phyloP scores from a whole-genome alignment of 64 coral and sea anemone species.

The Orbicella faveolata region DNA sequence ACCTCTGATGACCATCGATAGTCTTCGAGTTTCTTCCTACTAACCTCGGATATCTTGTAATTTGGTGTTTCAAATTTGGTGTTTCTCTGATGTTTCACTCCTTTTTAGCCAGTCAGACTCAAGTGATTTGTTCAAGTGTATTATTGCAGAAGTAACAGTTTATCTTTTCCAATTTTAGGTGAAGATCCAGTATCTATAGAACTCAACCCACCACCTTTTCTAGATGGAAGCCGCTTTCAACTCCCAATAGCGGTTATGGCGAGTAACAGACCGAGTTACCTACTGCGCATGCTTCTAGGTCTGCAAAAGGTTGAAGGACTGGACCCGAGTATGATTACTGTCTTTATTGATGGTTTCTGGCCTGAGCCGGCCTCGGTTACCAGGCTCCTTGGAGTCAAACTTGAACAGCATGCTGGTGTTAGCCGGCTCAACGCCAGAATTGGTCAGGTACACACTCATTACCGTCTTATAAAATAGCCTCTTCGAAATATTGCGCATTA shows the following conservation, averaged over 20 bases:
- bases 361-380: slow-evolving; percentile 60
- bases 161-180: slow-evolving; percentile 2
- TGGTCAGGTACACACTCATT: slow-evolving; percentile 49
- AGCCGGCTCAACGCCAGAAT: slow-evolving; percentile 71
- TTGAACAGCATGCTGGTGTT: slow-evolving; percentile 62
- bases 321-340: slow-evolving; percentile 37
- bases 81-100: too few species aligned
- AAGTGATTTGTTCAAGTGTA: too few species aligned
- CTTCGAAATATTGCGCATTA: too few species aligned
- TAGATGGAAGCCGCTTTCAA: slow-evolving; percentile 34
- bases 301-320: slow-evolving; percentile 46
- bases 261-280: slow-evolving; percentile 53
- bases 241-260: slow-evolving; percentile 59
- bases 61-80: too few species aligned
- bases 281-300: slow-evolving; percentile 51
- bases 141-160: background rate
- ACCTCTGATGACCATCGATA: too few species aligned
- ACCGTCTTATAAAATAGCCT: background rate
- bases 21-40: too few species aligned
- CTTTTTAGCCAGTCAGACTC: too few species aligned
- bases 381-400: slow-evolving; percentile 59
- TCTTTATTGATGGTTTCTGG: slow-evolving; percentile 57
- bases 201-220: slow-evolving; percentile 37
- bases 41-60: too few species aligned
- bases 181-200: slow-evolving; percentile 30